Evolutionary conservation across 2,888 invertebrate genomes (phyloP), one percentile per base, ranked within the genome.

Genomic region (Epinotia brunnichana): DNA sequence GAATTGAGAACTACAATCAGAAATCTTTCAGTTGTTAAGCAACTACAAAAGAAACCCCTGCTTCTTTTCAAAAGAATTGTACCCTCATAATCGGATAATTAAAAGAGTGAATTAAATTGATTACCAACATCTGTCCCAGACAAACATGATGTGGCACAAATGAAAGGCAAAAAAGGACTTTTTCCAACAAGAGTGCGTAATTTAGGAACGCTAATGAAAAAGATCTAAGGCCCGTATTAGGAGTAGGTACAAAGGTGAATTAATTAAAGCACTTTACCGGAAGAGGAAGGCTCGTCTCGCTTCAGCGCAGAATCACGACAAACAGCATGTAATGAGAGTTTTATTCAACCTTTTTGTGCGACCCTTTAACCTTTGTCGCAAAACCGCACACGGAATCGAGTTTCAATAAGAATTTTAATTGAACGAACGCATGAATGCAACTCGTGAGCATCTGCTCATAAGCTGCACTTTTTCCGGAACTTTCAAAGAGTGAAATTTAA

Each of bases 241-340:
- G 17, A 41, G 51, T n/a, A n/a, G 41, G 53, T 63, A 73, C 69
- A 69, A 82, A 82, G 83, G 83, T 83, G 82, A 82, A 71, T 80
- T 79, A 80, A 80, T 78, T 78, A 81, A 76, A 75, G 75, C 78
- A 77, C 62, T 51, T 73, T 63, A 51, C 62, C 88, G 87, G 86
- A 90, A 87, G 85, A 90, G 91, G 91, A 91, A 91, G 83, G 78
- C 74, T 66, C 77, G 86, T 83, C 81, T 82, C 88, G 86, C 84
- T 81, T 82, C 83, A 87, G 78, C 81, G 86, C 82, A 67, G 82
- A 77, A 80, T 82, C 80, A 77, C 83, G 82, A 85, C 85, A 85
- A 88, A 88, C 83, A 89, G 83, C 85, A 84, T 86, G 85, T 86
- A 89, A 87, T 88, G 80, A 85, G 83, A 78, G 80, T 83, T 87